A percentile compares a stretch with the other conserved stretches of the same genome.
These are phyloP conservation scores for Diorhabda carinulata DNA, from an alignment of 1,140 invertebrate genomes.

Conservation along the genomic window DNA sequence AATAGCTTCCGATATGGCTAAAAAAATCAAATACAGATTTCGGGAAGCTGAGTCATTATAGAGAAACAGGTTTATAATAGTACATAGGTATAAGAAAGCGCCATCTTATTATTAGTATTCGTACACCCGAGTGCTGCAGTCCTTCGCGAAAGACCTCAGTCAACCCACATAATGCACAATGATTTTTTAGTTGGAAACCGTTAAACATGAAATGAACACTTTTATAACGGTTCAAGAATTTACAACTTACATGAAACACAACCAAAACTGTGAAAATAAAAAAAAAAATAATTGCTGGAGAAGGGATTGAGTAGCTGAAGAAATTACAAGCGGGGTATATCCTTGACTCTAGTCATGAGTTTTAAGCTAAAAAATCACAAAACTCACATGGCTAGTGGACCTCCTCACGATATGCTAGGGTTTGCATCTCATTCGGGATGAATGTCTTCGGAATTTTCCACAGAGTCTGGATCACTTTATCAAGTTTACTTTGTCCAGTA, in stretches of 20 bases:
- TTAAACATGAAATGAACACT: not conserved
- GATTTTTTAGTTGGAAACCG: not conserved
- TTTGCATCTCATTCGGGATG: conserved; percentile 37
- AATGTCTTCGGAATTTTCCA: conserved; percentile 49
- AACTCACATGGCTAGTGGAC: conserved; percentile 27
- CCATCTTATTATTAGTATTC: too few species aligned
- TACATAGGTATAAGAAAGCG: not conserved
- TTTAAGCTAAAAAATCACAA: not conserved
- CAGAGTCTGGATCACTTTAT: conserved; percentile 50
- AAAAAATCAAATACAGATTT: conserved; percentile 3
- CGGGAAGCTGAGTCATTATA: not conserved
- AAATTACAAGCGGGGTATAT: conserved; percentile 45
- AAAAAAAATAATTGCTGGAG: conserved; percentile 44
- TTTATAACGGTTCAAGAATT: conserved; percentile 10
- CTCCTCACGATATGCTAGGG: conserved; percentile 20
- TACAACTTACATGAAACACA: conserved; percentile 25
- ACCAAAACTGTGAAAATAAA: not conserved
- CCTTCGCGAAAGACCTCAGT: not conserved
- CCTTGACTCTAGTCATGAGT: conserved; percentile 29
- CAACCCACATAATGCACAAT: not conserved
- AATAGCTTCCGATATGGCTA: not conserved
- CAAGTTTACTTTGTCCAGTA: conserved; percentile 36
- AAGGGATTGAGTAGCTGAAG: conserved; percentile 48
- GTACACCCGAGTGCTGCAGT: too few species aligned
- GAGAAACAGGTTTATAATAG: not conserved